Evolutionary conservation across 2,113 vertebrate species (phyloP), one percentile per base, ranked within the genome.

Genomic region (Sander vitreus): DNA sequence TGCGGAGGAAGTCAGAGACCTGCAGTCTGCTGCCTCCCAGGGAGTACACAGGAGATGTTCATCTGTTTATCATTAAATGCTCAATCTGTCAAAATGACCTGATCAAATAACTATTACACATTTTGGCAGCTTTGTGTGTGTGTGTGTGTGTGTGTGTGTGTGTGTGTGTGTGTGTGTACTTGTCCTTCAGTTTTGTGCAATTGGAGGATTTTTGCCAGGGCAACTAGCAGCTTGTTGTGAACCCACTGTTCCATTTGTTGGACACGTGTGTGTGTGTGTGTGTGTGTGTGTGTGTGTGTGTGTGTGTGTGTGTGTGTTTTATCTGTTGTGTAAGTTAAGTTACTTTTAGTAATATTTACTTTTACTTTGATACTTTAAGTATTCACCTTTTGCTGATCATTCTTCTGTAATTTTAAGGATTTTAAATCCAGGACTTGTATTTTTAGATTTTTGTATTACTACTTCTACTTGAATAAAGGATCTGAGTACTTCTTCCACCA

Each of bases 21-120:
- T 50, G 75, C 5, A 53, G 68, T 62, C 68, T 76, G 47, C 65
- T 8, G 74, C 76, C 81, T 83, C 76, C 73, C 18, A 36, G 39
- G 57, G 80, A 64, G 27, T 86, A 65, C 59, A 69, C 57, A 83
- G 68, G 62, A 85, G 81, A 85, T 64, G 62, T 64, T 60, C 53
- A 25, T 83, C 87, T 93, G 91, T 91, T 93, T 93, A 84, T 83
- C 81, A 62, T 91, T 78, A 85, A 82, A 86, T 67, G 63, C 75
- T 86, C 12, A 70, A 80, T 92, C 88, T 91, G 93, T 93, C 93
- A 93, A 91, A 90, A 89, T 88, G 85, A 93, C 93, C 92, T 81
- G 91, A 92, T 94, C 83, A 90, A 89, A 92, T 88, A 88, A 72
- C 88, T 90, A 39, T 86, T 89, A 92, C 85, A 89, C 85, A 78